Percentiles rank a stretch among this genome's conserved stretches.
These are phyloP conservation scores for Carollia perspicillata DNA, from an alignment of 2,113 vertebrate species.

Conservation along the genomic window DNA sequence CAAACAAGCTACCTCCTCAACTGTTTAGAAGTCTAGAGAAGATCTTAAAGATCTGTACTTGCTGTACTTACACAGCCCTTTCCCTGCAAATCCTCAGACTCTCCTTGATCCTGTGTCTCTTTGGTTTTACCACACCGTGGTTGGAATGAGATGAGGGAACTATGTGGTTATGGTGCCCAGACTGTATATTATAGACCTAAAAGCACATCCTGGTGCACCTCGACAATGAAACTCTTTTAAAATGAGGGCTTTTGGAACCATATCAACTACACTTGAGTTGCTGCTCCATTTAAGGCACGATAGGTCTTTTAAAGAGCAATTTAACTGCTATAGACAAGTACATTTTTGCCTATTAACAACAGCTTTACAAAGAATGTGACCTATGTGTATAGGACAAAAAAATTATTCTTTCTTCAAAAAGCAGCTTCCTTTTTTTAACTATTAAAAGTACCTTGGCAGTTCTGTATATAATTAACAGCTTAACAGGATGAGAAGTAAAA, in stretches of 20 bases:
- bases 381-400: constrained; percentile 59
- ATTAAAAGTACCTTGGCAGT: constrained; percentile 16
- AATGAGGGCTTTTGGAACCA: constrained; percentile 53
- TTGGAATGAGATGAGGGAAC: constrained; percentile 56
- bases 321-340: constrained; percentile 62
- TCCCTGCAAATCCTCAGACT: constrained; percentile 23
- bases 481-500: constrained; percentile 29
- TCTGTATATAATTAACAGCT: constrained; percentile 48
- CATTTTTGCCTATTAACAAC: constrained; percentile 69
- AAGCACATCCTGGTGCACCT: constrained; percentile 68
- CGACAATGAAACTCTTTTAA: constrained; percentile 68
- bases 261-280: constrained; percentile 58
- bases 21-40: constrained; percentile 63
- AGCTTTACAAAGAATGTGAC: constrained; percentile 60
- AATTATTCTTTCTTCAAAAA: constrained; percentile 41
- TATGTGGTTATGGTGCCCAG: constrained; percentile 56
- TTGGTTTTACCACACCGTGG: background rate
- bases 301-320: constrained; percentile 61
- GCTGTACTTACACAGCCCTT: constrained; percentile 2
- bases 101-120: constrained; percentile 30
- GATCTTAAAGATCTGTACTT: constrained; percentile 51
- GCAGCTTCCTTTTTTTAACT: constrained; percentile 27
- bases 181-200: constrained; percentile 65
- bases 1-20: constrained; percentile 58
- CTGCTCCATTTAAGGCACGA: constrained; percentile 59